Evolutionary conservation across 2,797 vertebrate species (phyloP), one percentile per base, ranked within the genome.

Genomic region (Hippoglossus hippoglossus): DNA sequence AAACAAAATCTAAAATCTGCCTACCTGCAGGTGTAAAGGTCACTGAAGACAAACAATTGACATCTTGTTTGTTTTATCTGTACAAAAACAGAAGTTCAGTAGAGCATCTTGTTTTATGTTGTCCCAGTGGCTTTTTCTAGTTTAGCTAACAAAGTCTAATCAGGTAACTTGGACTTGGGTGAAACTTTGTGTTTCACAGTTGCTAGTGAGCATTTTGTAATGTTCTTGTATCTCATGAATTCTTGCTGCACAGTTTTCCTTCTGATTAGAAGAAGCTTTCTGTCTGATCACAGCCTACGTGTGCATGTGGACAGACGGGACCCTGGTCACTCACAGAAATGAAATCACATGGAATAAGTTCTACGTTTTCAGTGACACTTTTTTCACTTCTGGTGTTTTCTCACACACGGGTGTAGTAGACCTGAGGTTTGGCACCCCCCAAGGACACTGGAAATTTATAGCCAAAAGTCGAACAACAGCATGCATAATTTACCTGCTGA

Each of bases 401-500:
- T 28, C 25, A 50, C 51, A 79, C 50, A 63, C 58, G 34, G 60
- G 25, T 59, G 24, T 46, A 21, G 22, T 55, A 26, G 52, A 66
- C 57, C 67, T 62, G 65, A 61, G 15, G 63, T 75, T 46, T 72
- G 70, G 56, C 74, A 67, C 25, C 41, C 28, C 66, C 25, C 68
- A 77, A 79, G 79, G 79, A 79, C 73, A 52, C 46, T 64, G 53
- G 16, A 66, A 72, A 71, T 72, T 28, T 62, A 59, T 69, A 57
- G 44, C 50, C 55, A 70, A 78, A 83, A 75, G 82, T 86, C 75
- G 87, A 79, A 56, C 21, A 50, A 18, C 15, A 5, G 58, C 57
- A 46, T 78, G 82, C 79, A 80, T 83, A 78, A 79, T 81, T 81
- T 71, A 89, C 80, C 76, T 63, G 44, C 74, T 78, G 56, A 71